phyloP scores from a whole-genome alignment of 1,140 invertebrate genomes.

The Diprion similis region DNA sequence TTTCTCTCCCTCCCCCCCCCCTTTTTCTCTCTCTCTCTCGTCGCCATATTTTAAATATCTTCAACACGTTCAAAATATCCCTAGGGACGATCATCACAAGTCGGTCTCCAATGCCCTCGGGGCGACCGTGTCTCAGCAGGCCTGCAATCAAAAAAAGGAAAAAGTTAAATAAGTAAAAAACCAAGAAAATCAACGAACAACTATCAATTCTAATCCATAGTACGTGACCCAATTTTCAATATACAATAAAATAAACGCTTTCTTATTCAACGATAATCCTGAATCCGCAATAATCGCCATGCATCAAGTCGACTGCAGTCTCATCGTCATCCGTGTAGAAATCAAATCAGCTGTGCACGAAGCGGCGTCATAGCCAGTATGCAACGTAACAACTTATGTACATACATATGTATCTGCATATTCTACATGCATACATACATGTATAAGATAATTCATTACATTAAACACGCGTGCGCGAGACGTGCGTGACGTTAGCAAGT shows the following conservation, averaged over 20 bases:
- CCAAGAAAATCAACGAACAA: background rate
- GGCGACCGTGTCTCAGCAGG: constrained; percentile 34
- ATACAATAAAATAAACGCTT: no score
- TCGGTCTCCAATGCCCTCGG: constrained; percentile 40
- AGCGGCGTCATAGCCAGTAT: background rate
- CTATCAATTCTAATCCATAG: no score
- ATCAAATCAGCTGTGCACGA: constrained; percentile 1
- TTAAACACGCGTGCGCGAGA: background rate
- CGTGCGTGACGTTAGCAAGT: background rate
- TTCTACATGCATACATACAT: no score
- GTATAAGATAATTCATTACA: background rate
- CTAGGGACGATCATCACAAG: constrained; percentile 26
- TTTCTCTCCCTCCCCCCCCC: no score
- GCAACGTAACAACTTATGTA: no score
- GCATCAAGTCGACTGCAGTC: no score
- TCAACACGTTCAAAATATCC: background rate
- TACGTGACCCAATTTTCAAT: no score
- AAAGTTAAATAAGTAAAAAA: constrained; percentile 21
- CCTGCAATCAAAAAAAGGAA: constrained; percentile 32
- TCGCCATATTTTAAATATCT: background rate
- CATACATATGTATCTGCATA: no score
- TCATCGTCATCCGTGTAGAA: no score
- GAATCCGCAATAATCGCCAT: no score
- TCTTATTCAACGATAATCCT: no score
- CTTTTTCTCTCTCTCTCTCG: no score